A percentile compares a stretch with the other conserved stretches of the same genome.
Conservation (phyloP, 2,888 invertebrate species). For the Morpho deidamia region DNA sequence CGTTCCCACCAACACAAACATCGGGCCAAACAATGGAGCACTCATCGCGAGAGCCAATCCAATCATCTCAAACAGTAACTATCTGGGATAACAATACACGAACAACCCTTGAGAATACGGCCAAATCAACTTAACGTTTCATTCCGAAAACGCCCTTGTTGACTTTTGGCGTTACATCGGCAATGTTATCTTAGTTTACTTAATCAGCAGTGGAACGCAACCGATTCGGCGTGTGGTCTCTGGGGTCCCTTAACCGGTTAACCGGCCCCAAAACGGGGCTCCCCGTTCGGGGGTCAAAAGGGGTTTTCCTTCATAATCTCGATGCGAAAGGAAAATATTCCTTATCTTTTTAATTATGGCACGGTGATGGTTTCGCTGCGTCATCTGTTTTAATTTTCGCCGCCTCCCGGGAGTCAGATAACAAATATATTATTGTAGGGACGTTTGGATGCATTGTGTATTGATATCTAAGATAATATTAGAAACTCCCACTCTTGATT, state of each 20-base stretch:
- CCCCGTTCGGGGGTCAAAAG: conserved; percentile 42
- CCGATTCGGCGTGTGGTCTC: conserved; percentile 61
- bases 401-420: conserved; percentile 50
- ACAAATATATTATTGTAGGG: conserved; percentile 32
- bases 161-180: conserved; percentile 72
- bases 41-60: conserved; percentile 64
- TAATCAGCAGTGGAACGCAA: conserved; percentile 67
- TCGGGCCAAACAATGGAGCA: conserved; percentile 54
- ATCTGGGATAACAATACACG: conserved; percentile 61
- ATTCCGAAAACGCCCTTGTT: conserved; percentile 62
- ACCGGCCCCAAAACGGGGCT: conserved; percentile 45
- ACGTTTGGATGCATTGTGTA: conserved; percentile 28
- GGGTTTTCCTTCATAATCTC: conserved; percentile 55
- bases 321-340: conserved; percentile 63
- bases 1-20: conserved; percentile 37
- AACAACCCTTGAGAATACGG: conserved; percentile 68
- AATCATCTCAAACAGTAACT: conserved; percentile 73
- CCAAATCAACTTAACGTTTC: conserved; percentile 73
- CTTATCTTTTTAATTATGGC: conserved; percentile 78
- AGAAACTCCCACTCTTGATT: too few relatives aligned
- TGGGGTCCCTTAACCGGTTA: conserved; percentile 66
- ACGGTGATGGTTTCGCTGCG: conserved; percentile 59
- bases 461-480: too few relatives aligned
- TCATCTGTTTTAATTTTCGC: conserved; percentile 75
- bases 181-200: conserved; percentile 77